Percentiles rank a stretch among this genome's conserved stretches.
Conservation (phyloP, 2,797 vertebrate species). For the Enoplosus armatus region DNA sequence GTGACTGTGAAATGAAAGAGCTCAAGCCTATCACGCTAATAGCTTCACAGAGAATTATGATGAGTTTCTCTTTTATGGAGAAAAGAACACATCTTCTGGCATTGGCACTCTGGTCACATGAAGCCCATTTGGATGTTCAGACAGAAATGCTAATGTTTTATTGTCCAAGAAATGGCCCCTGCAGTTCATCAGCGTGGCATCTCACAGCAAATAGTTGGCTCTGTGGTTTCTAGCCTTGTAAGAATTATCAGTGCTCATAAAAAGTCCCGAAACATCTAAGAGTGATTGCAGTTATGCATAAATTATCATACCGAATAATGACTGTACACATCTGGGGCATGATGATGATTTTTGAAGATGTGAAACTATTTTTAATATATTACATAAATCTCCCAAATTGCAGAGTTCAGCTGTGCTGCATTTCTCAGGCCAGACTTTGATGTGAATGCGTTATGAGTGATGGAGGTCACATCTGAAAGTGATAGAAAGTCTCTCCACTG, state of each 20-base stretch:
- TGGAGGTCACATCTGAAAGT: constrained; percentile 49
- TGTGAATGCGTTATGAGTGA: constrained; percentile 42
- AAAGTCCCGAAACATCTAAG: constrained; percentile 16
- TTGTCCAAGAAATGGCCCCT: background rate
- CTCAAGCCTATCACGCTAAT: background rate
- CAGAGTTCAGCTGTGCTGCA: constrained; percentile 10
- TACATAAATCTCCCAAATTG: constrained; percentile 1
- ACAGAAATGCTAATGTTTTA: constrained; percentile 18
- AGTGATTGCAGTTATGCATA: constrained; percentile 31
- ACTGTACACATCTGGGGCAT: constrained; percentile 26
- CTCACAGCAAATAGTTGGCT: background rate
- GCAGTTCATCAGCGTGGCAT: constrained; percentile 23
- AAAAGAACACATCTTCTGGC: background rate
- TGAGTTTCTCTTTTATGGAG: constrained; percentile 9
- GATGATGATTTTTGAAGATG: constrained; percentile 15
- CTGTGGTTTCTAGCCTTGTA: constrained; percentile 15
- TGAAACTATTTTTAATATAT: constrained; percentile 24
- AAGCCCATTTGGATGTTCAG: constrained; percentile 21
- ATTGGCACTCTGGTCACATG: constrained; percentile 27
- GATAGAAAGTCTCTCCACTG: constrained; percentile 25
- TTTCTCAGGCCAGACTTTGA: constrained; percentile 44
- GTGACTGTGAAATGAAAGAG: background rate
- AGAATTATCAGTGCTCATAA: constrained; percentile 11
- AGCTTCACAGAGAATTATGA: background rate
- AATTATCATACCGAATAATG: constrained; percentile 22